A percentile compares a stretch with the other conserved stretches of the same genome.
These are phyloP conservation scores for Tokudaia muenninki DNA, from an alignment of 2,797 vertebrate species.

Conservation along the genomic window DNA sequence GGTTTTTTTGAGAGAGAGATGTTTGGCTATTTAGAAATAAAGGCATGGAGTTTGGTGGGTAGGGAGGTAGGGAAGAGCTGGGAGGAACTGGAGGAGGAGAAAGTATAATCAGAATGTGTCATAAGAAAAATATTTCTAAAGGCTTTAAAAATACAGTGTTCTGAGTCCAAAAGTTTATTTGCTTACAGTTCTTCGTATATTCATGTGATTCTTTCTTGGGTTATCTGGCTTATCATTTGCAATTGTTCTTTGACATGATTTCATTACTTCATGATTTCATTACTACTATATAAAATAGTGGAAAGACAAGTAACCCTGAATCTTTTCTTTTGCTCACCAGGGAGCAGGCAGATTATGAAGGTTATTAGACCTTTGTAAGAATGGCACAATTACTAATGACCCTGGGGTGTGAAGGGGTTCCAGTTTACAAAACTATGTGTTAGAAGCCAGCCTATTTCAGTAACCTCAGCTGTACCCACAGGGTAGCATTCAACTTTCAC, in stretches of 20 bases:
- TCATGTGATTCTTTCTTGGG: conserved; percentile 48
- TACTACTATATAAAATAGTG: conserved; percentile 64
- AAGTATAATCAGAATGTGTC: background rate
- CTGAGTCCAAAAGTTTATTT: background rate
- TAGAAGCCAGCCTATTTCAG: background rate
- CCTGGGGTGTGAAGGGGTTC: conserved; percentile 39
- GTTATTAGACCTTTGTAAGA: conserved; percentile 72
- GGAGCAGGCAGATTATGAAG: conserved; percentile 68
- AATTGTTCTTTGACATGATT: conserved; percentile 64
- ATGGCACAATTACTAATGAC: conserved; percentile 53
- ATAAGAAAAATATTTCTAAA: background rate
- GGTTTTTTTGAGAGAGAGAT: background rate
- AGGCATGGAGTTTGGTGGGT: background rate
- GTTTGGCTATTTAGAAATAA: background rate
- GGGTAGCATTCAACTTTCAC: background rate
- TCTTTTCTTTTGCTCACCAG: conserved; percentile 42
- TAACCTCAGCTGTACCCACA: background rate
- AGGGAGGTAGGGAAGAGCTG: background rate
- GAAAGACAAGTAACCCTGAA: conserved; percentile 61
- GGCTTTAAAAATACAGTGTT: background rate
- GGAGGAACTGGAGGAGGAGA: background rate
- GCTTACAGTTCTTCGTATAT: background rate
- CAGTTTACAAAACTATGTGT: background rate
- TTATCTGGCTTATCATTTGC: conserved; percentile 39
- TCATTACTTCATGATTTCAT: conserved; percentile 16